Evolutionary conservation across 2,113 vertebrate genomes (phyloP).

Genomic region (Regulus satrapa): DNA sequence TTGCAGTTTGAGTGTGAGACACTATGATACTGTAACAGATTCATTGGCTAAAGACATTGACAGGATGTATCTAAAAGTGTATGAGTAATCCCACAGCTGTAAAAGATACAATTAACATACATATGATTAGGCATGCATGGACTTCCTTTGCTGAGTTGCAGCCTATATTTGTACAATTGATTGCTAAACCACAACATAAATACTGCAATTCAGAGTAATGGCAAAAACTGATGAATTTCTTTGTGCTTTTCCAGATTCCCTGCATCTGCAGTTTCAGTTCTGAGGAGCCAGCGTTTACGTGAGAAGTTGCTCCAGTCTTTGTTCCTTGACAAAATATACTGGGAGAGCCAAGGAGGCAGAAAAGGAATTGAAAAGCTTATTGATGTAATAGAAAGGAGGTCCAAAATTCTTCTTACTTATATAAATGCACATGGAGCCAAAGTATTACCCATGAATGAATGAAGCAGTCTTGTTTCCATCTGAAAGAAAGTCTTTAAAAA

Average conservation of each 20-base stretch:
- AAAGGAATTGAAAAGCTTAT: conserved; percentile 94
- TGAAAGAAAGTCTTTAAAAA: background rate
- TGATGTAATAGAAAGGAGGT: conserved; percentile 88
- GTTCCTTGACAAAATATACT: conserved; percentile 90
- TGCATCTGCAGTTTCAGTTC: conserved; percentile 82
- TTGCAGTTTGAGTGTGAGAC: background rate
- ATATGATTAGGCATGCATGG: background rate
- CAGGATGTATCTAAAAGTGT: background rate
- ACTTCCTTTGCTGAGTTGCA: background rate
- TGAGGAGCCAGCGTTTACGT: conserved; percentile 84
- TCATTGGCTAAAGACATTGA: background rate
- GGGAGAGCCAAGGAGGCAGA: conserved; percentile 95
- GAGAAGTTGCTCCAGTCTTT: conserved; percentile 94
- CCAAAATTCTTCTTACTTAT: conserved; percentile 88
- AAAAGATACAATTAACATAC: background rate
- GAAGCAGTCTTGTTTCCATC: conserved; percentile 17
- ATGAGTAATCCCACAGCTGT: background rate
- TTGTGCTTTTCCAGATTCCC: conserved; percentile 81
- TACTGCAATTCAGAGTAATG: background rate
- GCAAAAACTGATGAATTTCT: conserved; percentile 23
- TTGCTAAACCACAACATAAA: conserved; percentile 1
- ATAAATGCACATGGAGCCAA: conserved; percentile 89
- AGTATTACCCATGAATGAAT: conserved; percentile 82
- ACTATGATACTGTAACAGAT: background rate
- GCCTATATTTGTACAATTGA: background rate